phyloP scores from a whole-genome alignment of 2,113 vertebrate species.

The Trichomycterus rosablanca region DNA sequence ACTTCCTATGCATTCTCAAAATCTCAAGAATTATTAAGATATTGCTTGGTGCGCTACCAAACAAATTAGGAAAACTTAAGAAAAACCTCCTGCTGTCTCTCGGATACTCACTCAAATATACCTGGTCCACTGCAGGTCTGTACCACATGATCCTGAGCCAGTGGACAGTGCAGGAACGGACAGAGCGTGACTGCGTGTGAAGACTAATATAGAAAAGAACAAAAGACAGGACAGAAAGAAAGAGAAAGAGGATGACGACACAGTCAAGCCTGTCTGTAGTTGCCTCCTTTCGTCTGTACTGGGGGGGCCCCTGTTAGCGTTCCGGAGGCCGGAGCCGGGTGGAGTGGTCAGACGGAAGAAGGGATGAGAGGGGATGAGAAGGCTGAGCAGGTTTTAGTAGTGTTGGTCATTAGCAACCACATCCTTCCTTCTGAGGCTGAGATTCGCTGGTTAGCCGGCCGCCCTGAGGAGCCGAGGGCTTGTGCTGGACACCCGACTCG shows the following conservation, averaged over 20 bases:
- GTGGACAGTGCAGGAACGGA: slow-evolving; percentile 3
- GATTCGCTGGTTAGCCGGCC: slow-evolving; percentile 87
- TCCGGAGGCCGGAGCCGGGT: too few species aligned
- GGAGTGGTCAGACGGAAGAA: background rate
- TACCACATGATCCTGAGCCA: slow-evolving; percentile 11
- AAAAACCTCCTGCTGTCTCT: too few species aligned
- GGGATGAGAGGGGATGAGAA: slow-evolving; percentile 7
- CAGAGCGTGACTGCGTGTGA: background rate
- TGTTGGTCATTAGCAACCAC: slow-evolving; percentile 87
- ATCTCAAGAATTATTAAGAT: too few species aligned
- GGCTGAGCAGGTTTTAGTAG: slow-evolving; percentile 14
- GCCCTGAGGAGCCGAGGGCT: slow-evolving; percentile 89
- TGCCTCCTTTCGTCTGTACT: background rate
- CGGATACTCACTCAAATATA: too few species aligned
- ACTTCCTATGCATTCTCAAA: too few species aligned
- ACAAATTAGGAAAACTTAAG: too few species aligned
- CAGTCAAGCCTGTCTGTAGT: slow-evolving; percentile 15
- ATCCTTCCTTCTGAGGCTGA: slow-evolving; percentile 91
- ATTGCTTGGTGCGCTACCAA: too few species aligned
- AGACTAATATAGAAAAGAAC: slow-evolving; percentile 51
- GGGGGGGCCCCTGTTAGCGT: too few species aligned
- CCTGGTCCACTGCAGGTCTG: slow-evolving; percentile 18
- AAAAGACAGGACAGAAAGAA: slow-evolving; percentile 57
- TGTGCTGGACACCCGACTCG: slow-evolving; percentile 94
- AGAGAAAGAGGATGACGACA: slow-evolving; percentile 59